These are phyloP conservation scores for Oxycera nigricornis DNA, from an alignment of 2,888 invertebrate genomes.

Conservation along the genomic window DNA sequence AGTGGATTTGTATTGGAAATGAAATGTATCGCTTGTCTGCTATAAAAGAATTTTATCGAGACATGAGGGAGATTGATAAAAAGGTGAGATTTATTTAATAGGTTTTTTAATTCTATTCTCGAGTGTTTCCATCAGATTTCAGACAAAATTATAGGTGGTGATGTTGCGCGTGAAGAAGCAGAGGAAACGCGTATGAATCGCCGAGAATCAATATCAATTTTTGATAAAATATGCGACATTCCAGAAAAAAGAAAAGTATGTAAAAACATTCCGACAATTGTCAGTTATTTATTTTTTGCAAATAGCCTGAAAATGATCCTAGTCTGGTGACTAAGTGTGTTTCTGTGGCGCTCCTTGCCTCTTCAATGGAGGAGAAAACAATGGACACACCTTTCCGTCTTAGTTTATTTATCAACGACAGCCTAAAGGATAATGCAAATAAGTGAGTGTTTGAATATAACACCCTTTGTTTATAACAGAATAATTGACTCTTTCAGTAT, in stretches of 20 bases:
- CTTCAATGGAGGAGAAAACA: constrained; percentile 52
- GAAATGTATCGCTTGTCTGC: constrained; percentile 53
- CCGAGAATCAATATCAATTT: constrained; percentile 58
- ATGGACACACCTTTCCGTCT: constrained; percentile 48
- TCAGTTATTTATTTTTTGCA: neutral
- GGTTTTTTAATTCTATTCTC: neutral
- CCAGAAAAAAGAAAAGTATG: constrained; percentile 49
- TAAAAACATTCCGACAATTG: neutral
- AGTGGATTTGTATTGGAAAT: constrained; percentile 56
- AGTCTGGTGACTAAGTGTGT: constrained; percentile 55
- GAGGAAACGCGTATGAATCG: constrained; percentile 46
- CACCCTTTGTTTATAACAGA: neutral
- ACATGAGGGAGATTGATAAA: constrained; percentile 53
- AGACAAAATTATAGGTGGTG: neutral
- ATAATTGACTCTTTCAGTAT: constrained; percentile 45
- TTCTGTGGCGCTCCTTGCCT: constrained; percentile 54
- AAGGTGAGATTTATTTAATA: constrained; percentile 48
- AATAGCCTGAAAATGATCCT: constrained; percentile 50
- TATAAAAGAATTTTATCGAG: constrained; percentile 51
- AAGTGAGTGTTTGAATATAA: neutral
- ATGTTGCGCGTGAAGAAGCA: neutral
- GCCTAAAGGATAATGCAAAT: neutral
- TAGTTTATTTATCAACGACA: constrained; percentile 18
- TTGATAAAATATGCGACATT: constrained; percentile 53
- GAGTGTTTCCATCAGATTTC: neutral